A percentile compares a stretch with the other conserved stretches of the same genome.
phyloP scores from a whole-genome alignment of 2,888 invertebrate species.

The Drosophila buzzatii region DNA sequence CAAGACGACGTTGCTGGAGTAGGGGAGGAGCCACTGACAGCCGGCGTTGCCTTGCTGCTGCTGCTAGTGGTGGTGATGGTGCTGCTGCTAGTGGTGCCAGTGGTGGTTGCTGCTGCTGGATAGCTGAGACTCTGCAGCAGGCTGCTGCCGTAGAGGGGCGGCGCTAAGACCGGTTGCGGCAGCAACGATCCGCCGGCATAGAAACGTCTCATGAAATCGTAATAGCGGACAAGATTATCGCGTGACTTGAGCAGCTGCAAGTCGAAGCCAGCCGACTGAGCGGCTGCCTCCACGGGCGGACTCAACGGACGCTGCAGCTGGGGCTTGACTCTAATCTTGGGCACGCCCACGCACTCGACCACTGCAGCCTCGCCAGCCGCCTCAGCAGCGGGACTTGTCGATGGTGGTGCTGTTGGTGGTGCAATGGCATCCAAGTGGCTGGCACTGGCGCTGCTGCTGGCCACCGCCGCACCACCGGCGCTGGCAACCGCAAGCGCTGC shows the following conservation, averaged over 20 bases:
- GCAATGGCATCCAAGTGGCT: constrained; percentile 24
- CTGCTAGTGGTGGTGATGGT: constrained; percentile 26
- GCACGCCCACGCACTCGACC: constrained; percentile 52
- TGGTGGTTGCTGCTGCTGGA: constrained; percentile 46
- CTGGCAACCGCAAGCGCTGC: constrained; percentile 33
- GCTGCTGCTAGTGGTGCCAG: background rate
- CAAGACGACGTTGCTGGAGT: constrained; percentile 50
- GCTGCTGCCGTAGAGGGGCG: constrained; percentile 70
- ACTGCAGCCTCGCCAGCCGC: constrained; percentile 35
- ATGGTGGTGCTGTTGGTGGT: constrained; percentile 13
- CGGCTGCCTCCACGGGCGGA: constrained; percentile 47
- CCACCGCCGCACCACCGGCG: background rate
- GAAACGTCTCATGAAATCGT: constrained; percentile 83
- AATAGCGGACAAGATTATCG: constrained; percentile 82
- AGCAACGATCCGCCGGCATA: constrained; percentile 73
- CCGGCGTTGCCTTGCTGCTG: constrained; percentile 16
- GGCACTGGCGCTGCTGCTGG: constrained; percentile 32
- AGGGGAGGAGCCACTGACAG: constrained; percentile 50
- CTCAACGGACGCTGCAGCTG: constrained; percentile 77
- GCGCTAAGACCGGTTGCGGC: constrained; percentile 70
- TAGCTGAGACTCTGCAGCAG: constrained; percentile 67
- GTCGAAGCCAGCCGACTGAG: constrained; percentile 58
- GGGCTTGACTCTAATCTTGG: constrained; percentile 80
- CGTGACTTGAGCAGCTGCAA: constrained; percentile 79
- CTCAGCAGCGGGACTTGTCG: constrained; percentile 33